Percentiles rank a stretch among this genome's conserved stretches.
These are phyloP conservation scores for Telmatherina bonti DNA, from an alignment of 2,797 vertebrate genomes.

Conservation along the genomic window DNA sequence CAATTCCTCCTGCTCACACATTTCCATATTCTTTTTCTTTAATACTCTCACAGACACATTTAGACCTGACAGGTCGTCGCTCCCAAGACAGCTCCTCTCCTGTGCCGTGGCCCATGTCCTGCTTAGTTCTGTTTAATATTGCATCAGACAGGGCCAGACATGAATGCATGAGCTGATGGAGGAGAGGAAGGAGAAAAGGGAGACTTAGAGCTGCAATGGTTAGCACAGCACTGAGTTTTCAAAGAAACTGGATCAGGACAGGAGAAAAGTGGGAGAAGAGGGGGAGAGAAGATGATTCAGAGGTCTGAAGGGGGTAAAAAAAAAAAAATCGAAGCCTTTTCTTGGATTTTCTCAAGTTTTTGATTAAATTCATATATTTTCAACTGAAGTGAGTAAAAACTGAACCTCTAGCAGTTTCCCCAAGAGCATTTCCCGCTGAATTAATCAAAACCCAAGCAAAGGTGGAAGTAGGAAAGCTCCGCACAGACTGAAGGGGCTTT, in stretches of 20 bases:
- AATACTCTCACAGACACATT: conserved; percentile 1
- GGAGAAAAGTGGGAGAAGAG: background rate
- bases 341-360: conserved; percentile 14
- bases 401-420: conserved; percentile 32
- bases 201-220: conserved; percentile 21
- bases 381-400: conserved; percentile 33
- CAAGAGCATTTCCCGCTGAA: conserved; percentile 36
- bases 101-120: conserved; percentile 63
- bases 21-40: background rate
- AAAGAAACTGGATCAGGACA: conserved; percentile 3
- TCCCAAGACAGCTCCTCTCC: conserved; percentile 61
- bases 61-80: conserved; percentile 53
- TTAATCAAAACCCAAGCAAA: conserved; percentile 50
- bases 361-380: conserved; percentile 31
- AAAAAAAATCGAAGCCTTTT: background rate
- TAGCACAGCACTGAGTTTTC: conserved; percentile 14
- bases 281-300: background rate
- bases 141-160: conserved; percentile 63
- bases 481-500: conserved; percentile 30
- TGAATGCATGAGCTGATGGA: conserved; percentile 53
- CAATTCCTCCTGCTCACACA: background rate
- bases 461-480: conserved; percentile 30
- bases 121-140: conserved; percentile 79
- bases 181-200: conserved; percentile 15
- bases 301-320: conserved; percentile 11